Conservation (phyloP, 1,140 invertebrate genomes). For the Aphaenogaster rudis region DNA sequence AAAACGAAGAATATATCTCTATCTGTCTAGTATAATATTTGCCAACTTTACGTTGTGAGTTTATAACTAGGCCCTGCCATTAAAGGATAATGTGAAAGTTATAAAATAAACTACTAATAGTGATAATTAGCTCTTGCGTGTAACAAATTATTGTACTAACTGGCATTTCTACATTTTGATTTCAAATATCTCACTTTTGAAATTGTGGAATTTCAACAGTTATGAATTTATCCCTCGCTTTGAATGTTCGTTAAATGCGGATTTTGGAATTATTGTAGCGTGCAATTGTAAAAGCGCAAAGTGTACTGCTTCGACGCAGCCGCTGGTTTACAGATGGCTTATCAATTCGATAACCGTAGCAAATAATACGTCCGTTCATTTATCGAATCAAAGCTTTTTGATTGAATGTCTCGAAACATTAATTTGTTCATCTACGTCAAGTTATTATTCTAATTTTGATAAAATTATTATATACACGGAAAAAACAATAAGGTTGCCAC, state of each 20-base stretch:
- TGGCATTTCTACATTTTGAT: background rate
- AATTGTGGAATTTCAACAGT: background rate
- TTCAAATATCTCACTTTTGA: constrained; percentile 4
- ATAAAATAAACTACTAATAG: background rate
- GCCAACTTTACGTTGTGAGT: background rate
- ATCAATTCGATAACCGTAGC: constrained; percentile 22
- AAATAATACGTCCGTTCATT: background rate
- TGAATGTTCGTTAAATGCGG: constrained; percentile 10
- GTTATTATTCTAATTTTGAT: background rate
- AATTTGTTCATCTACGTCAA: background rate
- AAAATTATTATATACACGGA: background rate
- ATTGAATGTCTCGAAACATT: background rate
- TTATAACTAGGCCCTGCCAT: background rate
- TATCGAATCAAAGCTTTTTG: background rate
- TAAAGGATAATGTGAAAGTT: constrained; percentile 1
- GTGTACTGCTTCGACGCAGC: background rate
- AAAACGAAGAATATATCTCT: background rate
- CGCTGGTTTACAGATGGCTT: constrained; percentile 18
- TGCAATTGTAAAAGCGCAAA: constrained; percentile 28
- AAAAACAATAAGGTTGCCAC: too few species aligned
- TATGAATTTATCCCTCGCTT: background rate
- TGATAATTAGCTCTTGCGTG: background rate
- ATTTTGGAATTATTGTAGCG: constrained; percentile 46
- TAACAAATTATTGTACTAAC: background rate
- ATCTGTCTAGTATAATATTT: background rate